Evolutionary conservation across 2,888 invertebrate species (phyloP), one percentile per base, ranked within the genome.

Genomic region (Polyommatus iphigenia): DNA sequence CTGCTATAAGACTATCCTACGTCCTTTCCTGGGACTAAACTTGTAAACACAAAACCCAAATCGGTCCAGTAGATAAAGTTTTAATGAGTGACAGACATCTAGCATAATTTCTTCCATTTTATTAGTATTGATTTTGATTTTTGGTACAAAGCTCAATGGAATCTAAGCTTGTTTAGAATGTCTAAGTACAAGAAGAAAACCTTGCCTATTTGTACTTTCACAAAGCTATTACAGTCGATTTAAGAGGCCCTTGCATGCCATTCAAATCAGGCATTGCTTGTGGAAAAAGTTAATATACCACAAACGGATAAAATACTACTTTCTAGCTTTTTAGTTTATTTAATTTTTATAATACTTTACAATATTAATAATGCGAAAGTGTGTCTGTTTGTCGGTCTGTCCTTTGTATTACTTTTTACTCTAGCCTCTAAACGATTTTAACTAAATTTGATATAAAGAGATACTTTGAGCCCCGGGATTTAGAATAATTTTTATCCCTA

Each of bases 141-240:
- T 57, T 3, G n/a, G 20, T 8, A 62, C 13, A 62, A 0, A 59
- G 10, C 24, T 62, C 4, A 10, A 62, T 62, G 10, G 62, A 62
- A 24, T 24, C 13, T 13, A 0, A 67, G 29, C 1, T 32, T 2
- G 29, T 5, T 67, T 67, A 29, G 67, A 67, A 67, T 67, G 67
- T 67, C 15, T 29, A 29, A 29, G 29, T 29, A 67, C 67, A 32
- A 67, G 67, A 67, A 15, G 67, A 67, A 67, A 67, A 67, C 67
- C 67, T 67, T 67, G 67, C 67, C 67, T 67, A 32, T 32, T 67
- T 67, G 67, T 67, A 67, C 67, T 67, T 67, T 67, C 67, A 67
- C 67, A 67, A 67, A 29, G 29, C 67, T 32, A 4, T 13, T 67
- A 29, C 29, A 29, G 62, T 67, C 62, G 62, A 29, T 67, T 67